Percentiles rank a stretch among this genome's conserved stretches.
Conservation (phyloP, 1,140 invertebrate species). For the Physella acuta region DNA sequence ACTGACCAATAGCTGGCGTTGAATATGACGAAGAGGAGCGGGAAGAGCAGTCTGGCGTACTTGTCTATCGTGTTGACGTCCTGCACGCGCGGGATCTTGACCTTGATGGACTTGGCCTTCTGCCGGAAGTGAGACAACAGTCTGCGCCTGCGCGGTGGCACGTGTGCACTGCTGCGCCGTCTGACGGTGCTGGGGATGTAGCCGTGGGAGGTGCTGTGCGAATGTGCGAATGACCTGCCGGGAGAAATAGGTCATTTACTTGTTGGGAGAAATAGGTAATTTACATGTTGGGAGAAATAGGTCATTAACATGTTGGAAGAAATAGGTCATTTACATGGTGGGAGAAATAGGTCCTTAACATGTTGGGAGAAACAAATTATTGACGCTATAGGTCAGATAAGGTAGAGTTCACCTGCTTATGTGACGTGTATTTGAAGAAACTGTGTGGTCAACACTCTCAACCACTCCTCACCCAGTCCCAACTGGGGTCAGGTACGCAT, state of each 20-base stretch:
- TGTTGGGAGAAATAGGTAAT: no score
- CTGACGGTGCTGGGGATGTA: constrained; percentile 40
- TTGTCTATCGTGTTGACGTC: constrained; percentile 98
- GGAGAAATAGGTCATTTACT: not conserved
- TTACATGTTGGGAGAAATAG: no score
- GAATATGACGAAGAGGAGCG: constrained; percentile 89
- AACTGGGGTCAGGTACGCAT: no score
- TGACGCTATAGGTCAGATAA: not conserved
- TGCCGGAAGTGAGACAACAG: constrained; percentile 52
- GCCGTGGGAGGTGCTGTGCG: constrained; percentile 35
- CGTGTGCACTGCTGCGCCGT: constrained; percentile 36
- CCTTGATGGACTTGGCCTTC: constrained; percentile 49
- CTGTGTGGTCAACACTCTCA: no score
- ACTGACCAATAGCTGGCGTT: constrained; percentile 94
- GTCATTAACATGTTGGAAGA: not conserved
- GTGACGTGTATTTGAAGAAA: no score
- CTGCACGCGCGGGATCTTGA: constrained; percentile 83
- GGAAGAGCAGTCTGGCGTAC: constrained; percentile 91
- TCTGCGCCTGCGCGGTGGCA: constrained; percentile 35
- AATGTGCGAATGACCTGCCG: not conserved
- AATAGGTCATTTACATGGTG: not conserved
- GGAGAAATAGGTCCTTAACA: no score
- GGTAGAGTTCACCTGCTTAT: no score
- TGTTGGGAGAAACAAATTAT: not conserved
- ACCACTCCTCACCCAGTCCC: no score